Conservation (phyloP, 2,113 vertebrate species). For the Phainopepla nitens region DNA sequence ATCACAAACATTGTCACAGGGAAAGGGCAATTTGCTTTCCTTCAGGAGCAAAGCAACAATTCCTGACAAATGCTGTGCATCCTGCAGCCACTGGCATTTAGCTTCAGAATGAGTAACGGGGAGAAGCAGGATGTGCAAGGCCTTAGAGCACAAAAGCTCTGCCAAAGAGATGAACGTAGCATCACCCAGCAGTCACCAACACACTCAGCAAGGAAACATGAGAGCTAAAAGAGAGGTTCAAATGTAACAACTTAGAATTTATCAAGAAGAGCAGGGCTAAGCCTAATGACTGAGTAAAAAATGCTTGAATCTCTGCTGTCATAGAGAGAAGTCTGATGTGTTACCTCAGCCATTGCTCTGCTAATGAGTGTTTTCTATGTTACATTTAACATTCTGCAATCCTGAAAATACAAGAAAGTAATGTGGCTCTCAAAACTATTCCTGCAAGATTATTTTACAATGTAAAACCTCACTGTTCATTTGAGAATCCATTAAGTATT, state of each 20-base stretch:
- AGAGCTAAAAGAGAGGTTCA: background rate
- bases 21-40: background rate
- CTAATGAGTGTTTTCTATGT: background rate
- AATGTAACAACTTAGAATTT: background rate
- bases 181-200: background rate
- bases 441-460: background rate
- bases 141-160: background rate
- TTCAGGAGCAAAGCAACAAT: background rate
- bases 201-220: background rate
- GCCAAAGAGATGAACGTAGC: background rate
- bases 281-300: background rate
- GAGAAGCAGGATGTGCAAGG: background rate
- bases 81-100: background rate
- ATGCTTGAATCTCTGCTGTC: background rate
- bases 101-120: background rate
- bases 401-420: background rate
- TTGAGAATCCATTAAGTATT: background rate
- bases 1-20: background rate
- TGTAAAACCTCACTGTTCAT: background rate
- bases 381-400: background rate
- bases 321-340: background rate
- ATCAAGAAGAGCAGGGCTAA: background rate
- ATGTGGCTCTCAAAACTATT: background rate
- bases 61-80: background rate
- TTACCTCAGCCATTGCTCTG: background rate